Conservation (phyloP, 2,797 vertebrate genomes). For the Acanthurus lineatus region DNA sequence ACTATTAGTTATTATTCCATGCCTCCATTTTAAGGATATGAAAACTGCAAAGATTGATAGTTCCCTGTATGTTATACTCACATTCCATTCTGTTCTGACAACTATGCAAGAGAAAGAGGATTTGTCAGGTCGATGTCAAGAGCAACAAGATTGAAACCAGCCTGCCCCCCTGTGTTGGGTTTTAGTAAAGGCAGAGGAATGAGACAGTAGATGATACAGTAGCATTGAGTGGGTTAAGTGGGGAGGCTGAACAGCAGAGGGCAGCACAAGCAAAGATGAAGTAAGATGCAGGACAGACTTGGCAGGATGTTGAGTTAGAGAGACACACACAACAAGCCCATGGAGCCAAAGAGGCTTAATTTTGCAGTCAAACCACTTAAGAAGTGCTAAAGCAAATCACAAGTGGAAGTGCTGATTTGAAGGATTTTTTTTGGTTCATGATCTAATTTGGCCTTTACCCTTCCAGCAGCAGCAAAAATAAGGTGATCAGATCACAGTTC, state of each 20-base stretch:
- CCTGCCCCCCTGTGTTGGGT: conserved; percentile 81
- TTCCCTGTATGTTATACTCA: conserved; percentile 85
- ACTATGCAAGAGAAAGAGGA: conserved; percentile 87
- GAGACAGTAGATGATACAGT: conserved; percentile 84
- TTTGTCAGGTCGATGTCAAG: conserved; percentile 84
- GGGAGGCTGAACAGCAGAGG: conserved; percentile 74
- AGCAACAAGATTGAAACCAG: conserved; percentile 85
- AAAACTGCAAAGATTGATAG: conserved; percentile 43
- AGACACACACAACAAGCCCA: conserved; percentile 36
- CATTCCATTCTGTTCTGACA: conserved; percentile 89
- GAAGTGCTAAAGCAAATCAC: conserved; percentile 63
- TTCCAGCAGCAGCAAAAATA: conserved; percentile 28
- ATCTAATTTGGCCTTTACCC: conserved; percentile 21
- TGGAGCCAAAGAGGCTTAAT: conserved; percentile 73
- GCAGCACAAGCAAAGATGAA: conserved; percentile 79
- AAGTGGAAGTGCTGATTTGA: conserved; percentile 48
- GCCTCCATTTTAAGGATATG: conserved; percentile 35
- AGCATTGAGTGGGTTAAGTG: conserved; percentile 67
- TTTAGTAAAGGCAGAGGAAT: conserved; percentile 82
- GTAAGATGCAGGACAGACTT: conserved; percentile 64
- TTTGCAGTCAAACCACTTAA: conserved; percentile 69
- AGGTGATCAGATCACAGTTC: conserved; percentile 35
- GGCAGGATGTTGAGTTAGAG: conserved; percentile 45
- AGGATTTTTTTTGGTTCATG: conserved; percentile 41
- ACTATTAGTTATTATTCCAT: background rate